Percentiles rank a stretch among this genome's conserved stretches.
These are phyloP conservation scores for Anniella stebbinsi DNA, from an alignment of 2,797 vertebrate species.

Conservation along the genomic window DNA sequence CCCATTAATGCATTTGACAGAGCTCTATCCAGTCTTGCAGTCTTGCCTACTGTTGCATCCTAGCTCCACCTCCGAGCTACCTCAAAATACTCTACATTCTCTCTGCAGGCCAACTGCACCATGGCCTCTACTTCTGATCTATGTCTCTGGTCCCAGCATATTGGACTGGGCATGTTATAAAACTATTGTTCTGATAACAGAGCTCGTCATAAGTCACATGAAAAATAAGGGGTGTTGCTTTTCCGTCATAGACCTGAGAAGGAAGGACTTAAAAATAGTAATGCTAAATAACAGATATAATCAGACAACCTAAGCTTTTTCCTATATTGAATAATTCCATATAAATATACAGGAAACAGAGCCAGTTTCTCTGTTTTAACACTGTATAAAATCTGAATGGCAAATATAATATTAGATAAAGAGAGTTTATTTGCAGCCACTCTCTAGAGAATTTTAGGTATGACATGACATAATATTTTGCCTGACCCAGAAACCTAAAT, in stretches of 20 bases:
- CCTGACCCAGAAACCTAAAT: not conserved
- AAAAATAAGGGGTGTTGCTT: not conserved
- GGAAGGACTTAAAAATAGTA: not conserved
- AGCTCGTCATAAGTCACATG: not conserved
- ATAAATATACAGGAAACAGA: not conserved
- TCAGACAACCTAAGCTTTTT: not conserved
- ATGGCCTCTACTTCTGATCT: not conserved
- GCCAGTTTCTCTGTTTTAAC: not conserved
- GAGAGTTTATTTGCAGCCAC: not conserved
- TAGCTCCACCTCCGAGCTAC: not conserved
- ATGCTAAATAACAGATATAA: not conserved
- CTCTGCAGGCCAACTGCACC: not conserved
- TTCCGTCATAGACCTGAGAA: not conserved
- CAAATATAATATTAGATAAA: not conserved
- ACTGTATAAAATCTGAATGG: not conserved
- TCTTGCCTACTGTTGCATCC: not conserved
- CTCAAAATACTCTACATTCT: not conserved
- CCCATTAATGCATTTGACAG: too few relatives aligned
- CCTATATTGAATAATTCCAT: not conserved
- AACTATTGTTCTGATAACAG: not conserved
- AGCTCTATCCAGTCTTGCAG: too few relatives aligned
- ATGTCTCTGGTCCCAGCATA: not conserved
- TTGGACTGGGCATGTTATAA: not conserved
- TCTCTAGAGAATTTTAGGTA: conserved; percentile 6
- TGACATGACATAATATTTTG: not conserved